Evolutionary conservation across 2,113 vertebrate genomes (phyloP), one percentile per base, ranked within the genome.

Genomic region (Symphodus melops): DNA sequence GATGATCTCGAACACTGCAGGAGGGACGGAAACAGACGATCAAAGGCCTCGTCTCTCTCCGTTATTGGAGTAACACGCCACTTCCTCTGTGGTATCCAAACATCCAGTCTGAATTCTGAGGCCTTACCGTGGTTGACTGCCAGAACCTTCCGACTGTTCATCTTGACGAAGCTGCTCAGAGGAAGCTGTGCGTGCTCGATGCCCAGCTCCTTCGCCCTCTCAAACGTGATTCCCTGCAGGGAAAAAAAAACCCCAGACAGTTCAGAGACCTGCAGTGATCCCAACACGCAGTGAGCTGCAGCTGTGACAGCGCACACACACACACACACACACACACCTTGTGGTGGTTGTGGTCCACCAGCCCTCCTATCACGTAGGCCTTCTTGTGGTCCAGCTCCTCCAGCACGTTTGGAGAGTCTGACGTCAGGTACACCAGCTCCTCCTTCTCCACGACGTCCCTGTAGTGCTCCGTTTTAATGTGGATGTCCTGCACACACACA

Each of bases 291-390:
- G 21, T 5, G 52, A 7, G 9, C 0, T 2, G 8, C 33, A 2
- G 58, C 12, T 10, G 14, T 28, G 39, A 14, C 20, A 14, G 5
- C 20, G 2, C 13, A 51, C 69, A 1, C 4, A 99, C 98, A 2
- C 13, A 51, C 69, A 1, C 4, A 99, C 98, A n/a, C n/a, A 2
- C 13, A 51, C 69, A 1, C 4, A 99, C 98, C 96, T 99, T 99
- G 78, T 98, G 96, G 80, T 99, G 98, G 88, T 99, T 99, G 91
- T 99, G 98, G 91, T 99, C 98, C 73, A 99, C 98, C 51, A 99
- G 89, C 13, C 98, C 98, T 84, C 98, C 98, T 0, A 99, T 99
- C 44, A 99, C 93, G 9, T 99, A 99, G 14, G 96, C 97, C 83
- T 97, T 99, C 41, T 89, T 92, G 42, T 95, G 96, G 86, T 99